Conservation (phyloP, 1,140 invertebrate genomes). For the Drosophila kurseongensis region DNA sequence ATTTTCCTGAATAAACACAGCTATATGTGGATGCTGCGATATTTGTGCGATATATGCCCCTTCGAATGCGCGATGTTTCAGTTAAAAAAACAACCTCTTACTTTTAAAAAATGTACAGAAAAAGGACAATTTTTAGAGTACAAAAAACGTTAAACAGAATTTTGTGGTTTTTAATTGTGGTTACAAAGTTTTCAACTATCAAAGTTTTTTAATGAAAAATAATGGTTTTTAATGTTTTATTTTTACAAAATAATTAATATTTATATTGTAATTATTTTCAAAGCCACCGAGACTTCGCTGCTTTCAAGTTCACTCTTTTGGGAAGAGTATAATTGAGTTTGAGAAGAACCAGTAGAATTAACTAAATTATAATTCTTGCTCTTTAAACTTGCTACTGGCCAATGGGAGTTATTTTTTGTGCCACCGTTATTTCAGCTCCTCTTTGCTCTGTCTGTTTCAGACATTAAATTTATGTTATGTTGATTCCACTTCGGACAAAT, state of each 20-base stretch:
- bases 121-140: background rate
- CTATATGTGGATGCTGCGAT: constrained; percentile 48
- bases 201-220: too few species aligned
- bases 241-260: too few species aligned
- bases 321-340: background rate
- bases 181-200: too few species aligned
- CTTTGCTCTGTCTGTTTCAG: constrained; percentile 18
- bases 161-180: too few species aligned
- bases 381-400: constrained; percentile 29
- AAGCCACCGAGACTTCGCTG: too few species aligned
- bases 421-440: background rate
- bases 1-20: constrained; percentile 4
- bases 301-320: background rate
- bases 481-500: constrained; percentile 48
- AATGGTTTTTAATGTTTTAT: too few species aligned
- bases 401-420: constrained; percentile 1
- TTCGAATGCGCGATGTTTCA: constrained; percentile 67
- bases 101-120: background rate
- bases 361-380: constrained; percentile 63
- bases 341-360: constrained; percentile 34
- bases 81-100: constrained; percentile 16
- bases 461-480: constrained; percentile 58
- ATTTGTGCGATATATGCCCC: constrained; percentile 66
- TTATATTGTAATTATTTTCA: too few species aligned
- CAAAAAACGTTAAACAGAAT: too few species aligned